Evolutionary conservation across 2,888 invertebrate genomes (phyloP), one percentile per base, ranked within the genome.

Genomic region (Syrphus vitripennis): DNA sequence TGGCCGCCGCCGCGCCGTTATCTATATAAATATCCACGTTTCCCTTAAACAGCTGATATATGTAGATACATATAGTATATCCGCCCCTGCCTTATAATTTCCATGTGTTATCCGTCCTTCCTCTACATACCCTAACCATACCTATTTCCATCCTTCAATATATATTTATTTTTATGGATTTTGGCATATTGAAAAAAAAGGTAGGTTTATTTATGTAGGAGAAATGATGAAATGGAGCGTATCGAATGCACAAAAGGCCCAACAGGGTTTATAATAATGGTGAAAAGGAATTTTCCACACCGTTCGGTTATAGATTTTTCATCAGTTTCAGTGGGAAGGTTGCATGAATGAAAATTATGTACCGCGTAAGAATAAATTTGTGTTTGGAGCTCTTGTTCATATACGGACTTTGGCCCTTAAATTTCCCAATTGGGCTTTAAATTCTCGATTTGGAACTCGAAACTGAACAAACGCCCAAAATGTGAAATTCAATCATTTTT

Each of bases 41-140:
- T 69, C 53, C 61, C 31, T 69, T 63, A 65, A 70, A 79, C 74
- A 79, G 74, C 83, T 79, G 83, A 83, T 79, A 63, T 24, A 29
- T n/a, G n/a, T 21, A n/a, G n/a, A n/a, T n/a, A n/a, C n/a, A 48
- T 48, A 12, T 4, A 9, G 34, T 24, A 24, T 53, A 63, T 31
- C 65, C 42, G 10, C 63, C 37, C 45, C 59, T 63, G 50, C 42
- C 24, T 26, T 21, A 12, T 57, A 21, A 3, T 31, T 40, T 40
- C 34, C 37, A 53, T 57, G 16, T 65, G 59, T n/a, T 53, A 12
- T 65, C 12, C 42, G n/a, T 19, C 57, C 42, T 26, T 26, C 14
- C 24, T 65, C 31, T 29, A n/a, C n/a, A n/a, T n/a, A n/a, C n/a
- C n/a, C n/a, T n/a, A n/a, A n/a, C n/a, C n/a, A n/a, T n/a, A n/a